A percentile compares a stretch with the other conserved stretches of the same genome.
phyloP scores from a whole-genome alignment of 2,888 invertebrate genomes.

The Seira musarum region DNA sequence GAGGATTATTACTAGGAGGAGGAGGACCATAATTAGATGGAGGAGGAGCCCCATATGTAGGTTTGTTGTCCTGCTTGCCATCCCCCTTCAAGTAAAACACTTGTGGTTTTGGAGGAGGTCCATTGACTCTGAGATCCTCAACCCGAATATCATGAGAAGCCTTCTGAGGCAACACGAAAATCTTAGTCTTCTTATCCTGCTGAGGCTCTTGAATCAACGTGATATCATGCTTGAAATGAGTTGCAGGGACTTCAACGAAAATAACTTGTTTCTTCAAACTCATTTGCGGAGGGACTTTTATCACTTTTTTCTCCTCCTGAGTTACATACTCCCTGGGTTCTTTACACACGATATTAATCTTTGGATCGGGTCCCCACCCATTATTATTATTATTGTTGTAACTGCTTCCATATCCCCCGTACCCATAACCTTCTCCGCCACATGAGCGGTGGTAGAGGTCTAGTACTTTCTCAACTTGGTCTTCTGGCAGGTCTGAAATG shows the following conservation, averaged over 20 bases:
- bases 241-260: constrained; percentile 51
- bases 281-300: constrained; percentile 37
- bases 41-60: constrained; percentile 42
- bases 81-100: constrained; percentile 50
- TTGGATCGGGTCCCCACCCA: neutral
- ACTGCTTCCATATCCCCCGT: neutral
- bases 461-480: constrained; percentile 53
- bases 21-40: constrained; percentile 15
- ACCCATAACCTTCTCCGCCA: neutral
- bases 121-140: neutral
- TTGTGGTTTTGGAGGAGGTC: constrained; percentile 31
- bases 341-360: constrained; percentile 51
- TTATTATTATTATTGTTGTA: neutral
- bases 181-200: constrained; percentile 27
- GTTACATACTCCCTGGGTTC: constrained; percentile 39
- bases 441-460: constrained; percentile 47
- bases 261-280: constrained; percentile 48
- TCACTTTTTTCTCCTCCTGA: constrained; percentile 41
- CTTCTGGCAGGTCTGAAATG: constrained; percentile 54
- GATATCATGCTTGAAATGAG: constrained; percentile 51
- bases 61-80: neutral
- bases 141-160: constrained; percentile 27
- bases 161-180: constrained; percentile 52
- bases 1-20: neutral
- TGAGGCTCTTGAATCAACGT: constrained; percentile 18